Evolutionary conservation across 1,140 invertebrate genomes (phyloP), one percentile per base, ranked within the genome.

Genomic region (Muscidifurax raptorellus): DNA sequence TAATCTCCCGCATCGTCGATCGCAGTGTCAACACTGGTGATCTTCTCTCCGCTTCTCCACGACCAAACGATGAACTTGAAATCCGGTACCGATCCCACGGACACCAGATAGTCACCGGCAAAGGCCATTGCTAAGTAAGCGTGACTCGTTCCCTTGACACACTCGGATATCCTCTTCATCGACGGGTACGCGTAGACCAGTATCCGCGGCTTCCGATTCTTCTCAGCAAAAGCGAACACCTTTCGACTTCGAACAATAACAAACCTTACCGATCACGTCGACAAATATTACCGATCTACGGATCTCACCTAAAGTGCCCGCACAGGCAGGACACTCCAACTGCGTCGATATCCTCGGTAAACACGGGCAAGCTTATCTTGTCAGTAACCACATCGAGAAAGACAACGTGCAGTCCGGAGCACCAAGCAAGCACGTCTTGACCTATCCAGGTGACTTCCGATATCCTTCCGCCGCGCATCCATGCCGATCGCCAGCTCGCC

Each of bases 211-310:
- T 90, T 86, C 1, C 30, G 0, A 15, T 47, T 79, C 76, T 87
- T 91, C 77, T 93, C 93, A 3, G 91, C 85, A 71, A 90, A 93
- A 0, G 92, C 92, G 71, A 93, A 90, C 1, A 92, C 66, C 22
- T 30, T 18, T 22, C 28, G 79, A 36, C 84, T 85, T 18, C 4
- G 67, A 40, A 18, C 1, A 81, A n/a, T 7, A 2, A 13, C 78
- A 12, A 1, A 84, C 4, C 52, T 18, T 22, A n/a, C 22, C 22
- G 22, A 59, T 59, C 18, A 18, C 22, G 22, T 40, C 52, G 22
- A 40, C 18, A 1, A 1, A 59, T 7, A 59, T n/a, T 18, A 59
- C 22, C 52, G 18, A 59, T 59, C 5, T 59, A 59, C 18, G 0
- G 52, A 0, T 22, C 74, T 86, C 7, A 87, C 76, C 7, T 86